Evolutionary conservation across 2,888 invertebrate genomes (phyloP).

Genomic region (Aradus depressus): DNA sequence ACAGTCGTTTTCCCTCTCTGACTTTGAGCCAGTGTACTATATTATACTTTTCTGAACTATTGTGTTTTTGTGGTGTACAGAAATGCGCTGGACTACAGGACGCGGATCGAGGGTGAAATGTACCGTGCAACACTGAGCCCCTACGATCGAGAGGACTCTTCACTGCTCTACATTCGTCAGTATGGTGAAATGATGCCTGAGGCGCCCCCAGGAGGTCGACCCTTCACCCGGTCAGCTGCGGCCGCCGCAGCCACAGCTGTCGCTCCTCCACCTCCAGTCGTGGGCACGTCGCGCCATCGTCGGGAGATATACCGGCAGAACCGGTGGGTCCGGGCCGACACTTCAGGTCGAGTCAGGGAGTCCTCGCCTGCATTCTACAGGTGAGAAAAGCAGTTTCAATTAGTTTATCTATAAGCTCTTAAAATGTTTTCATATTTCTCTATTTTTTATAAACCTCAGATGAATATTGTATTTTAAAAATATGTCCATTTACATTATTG

Average conservation of each 20-base stretch:
- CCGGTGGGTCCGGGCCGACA: conserved; percentile 61
- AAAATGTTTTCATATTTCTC: too few species aligned
- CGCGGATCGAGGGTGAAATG: too few species aligned
- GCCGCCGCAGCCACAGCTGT: conserved; percentile 31
- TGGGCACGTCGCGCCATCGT: conserved; percentile 35
- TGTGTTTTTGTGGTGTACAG: too few species aligned
- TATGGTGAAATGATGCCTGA: conserved; percentile 3
- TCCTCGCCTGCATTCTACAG: conserved; percentile 64
- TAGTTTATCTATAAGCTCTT: too few species aligned
- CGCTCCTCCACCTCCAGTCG: conserved; percentile 39
- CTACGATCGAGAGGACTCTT: too few species aligned
- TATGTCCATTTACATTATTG: not conserved
- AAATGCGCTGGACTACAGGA: too few species aligned
- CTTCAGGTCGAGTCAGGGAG: conserved; percentile 59
- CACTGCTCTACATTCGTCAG: conserved; percentile 5
- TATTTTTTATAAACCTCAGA: too few species aligned
- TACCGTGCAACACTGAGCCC: too few species aligned
- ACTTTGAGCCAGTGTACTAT: too few species aligned
- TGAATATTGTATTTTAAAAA: not conserved
- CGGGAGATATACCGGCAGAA: conserved; percentile 63
- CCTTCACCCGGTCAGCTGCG: not conserved
- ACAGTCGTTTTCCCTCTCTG: too few species aligned
- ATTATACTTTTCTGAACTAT: too few species aligned
- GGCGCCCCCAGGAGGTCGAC: not conserved
- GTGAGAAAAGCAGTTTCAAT: too few species aligned